Conservation (phyloP, 92 coral and sea anemone genomes). For the Parazoanthus swiftii region DNA sequence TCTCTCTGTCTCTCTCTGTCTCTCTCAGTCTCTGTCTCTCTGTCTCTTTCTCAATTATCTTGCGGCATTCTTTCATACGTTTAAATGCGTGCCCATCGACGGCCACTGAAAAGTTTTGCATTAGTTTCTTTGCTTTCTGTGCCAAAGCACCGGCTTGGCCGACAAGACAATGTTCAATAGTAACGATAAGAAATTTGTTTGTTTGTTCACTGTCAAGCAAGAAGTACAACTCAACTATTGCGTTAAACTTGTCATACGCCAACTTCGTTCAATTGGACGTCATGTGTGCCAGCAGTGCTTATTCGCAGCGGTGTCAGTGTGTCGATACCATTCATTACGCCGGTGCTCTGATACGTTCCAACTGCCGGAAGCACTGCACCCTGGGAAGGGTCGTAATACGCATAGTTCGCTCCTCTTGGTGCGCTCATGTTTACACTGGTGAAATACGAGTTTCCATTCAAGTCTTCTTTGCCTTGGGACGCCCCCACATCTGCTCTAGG, state of each 20-base stretch:
- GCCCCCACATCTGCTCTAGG: slow-evolving; percentile 9
- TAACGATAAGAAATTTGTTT: background rate
- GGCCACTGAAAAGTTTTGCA: background rate
- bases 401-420: background rate
- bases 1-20: too few species aligned
- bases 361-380: slow-evolving; percentile 4
- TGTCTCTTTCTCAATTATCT: too few species aligned
- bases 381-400: slow-evolving; percentile 36
- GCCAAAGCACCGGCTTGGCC: background rate
- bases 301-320: slow-evolving; percentile 35
- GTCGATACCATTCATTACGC: slow-evolving; percentile 2
- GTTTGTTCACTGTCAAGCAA: background rate
- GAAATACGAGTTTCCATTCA: slow-evolving; percentile 25
- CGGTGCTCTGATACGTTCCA: slow-evolving; percentile 29
- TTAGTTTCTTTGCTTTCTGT: background rate
- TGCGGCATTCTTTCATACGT: background rate
- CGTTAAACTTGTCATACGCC: slow-evolving; percentile 1
- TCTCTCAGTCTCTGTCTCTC: too few species aligned
- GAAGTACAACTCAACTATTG: background rate
- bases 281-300: slow-evolving; percentile 24
- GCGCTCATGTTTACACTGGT: slow-evolving; percentile 19
- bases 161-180: background rate
- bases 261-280: slow-evolving; percentile 12
- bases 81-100: background rate
- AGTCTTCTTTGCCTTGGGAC: slow-evolving; percentile 33